Conservation (phyloP, 2,888 invertebrate species). For the Drosophila longiperda region DNA sequence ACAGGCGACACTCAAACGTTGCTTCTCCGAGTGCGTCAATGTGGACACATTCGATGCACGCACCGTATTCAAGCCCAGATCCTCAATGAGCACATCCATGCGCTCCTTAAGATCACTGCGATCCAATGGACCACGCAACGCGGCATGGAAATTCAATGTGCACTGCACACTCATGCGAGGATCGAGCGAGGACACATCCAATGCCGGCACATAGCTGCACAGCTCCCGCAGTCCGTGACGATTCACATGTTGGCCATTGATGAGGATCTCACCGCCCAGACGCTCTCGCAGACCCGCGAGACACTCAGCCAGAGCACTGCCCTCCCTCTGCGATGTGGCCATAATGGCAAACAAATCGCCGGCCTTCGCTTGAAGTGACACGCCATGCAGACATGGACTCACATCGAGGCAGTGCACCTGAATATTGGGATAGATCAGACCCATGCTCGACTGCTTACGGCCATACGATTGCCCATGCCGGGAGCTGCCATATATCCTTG, state of each 20-base stretch:
- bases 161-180: constrained; percentile 96
- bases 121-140: constrained; percentile 86
- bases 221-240: constrained; percentile 89
- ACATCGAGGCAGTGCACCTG: constrained; percentile 90
- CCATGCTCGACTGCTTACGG: constrained; percentile 83
- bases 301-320: constrained; percentile 93
- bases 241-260: constrained; percentile 94
- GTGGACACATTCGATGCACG: constrained; percentile 93
- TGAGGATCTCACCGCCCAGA: constrained; percentile 91
- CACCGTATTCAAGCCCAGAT: constrained; percentile 95
- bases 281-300: constrained; percentile 91
- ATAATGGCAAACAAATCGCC: constrained; percentile 96
- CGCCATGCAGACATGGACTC: constrained; percentile 88
- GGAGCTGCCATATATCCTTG: constrained; percentile 82
- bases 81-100: constrained; percentile 95
- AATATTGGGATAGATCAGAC: constrained; percentile 85
- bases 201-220: constrained; percentile 86
- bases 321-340: constrained; percentile 94
- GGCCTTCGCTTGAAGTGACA: constrained; percentile 95
- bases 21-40: constrained; percentile 94
- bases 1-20: constrained; percentile 94
- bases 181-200: constrained; percentile 83
- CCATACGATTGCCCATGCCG: constrained; percentile 63
- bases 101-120: constrained; percentile 89
- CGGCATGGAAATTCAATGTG: constrained; percentile 93